Conservation (phyloP, 2,113 vertebrate genomes). For the Scomber colias region DNA sequence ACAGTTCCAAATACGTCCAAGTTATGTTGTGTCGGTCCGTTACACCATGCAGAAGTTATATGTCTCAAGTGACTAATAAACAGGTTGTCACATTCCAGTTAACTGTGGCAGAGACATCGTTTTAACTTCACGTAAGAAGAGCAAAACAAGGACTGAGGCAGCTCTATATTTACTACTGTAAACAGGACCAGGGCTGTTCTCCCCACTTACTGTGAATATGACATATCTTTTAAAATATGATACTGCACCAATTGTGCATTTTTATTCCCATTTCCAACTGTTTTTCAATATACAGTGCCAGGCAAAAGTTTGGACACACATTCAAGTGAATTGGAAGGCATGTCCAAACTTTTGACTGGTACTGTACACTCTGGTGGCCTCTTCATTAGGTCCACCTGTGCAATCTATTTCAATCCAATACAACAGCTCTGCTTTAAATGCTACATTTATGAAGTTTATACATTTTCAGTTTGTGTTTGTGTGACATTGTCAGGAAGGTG, state of each 20-base stretch:
- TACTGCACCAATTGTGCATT: background rate
- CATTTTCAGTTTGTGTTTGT: too few relatives aligned
- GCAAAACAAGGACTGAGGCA: slow-evolving; percentile 18
- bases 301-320: too few relatives aligned
- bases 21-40: slow-evolving; percentile 27
- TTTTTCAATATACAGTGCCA: too few relatives aligned
- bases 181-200: background rate
- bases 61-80: slow-evolving; percentile 73
- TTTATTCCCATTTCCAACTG: background rate
- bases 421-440: too few relatives aligned
- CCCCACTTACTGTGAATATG: background rate
- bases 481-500: too few relatives aligned
- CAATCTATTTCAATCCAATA: too few relatives aligned
- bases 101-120: slow-evolving; percentile 32
- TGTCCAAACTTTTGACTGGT: too few relatives aligned
- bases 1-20: slow-evolving; percentile 46
- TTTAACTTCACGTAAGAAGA: background rate
- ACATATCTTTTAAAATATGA: too few relatives aligned
- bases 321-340: too few relatives aligned
- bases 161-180: background rate
- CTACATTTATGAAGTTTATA: too few relatives aligned
- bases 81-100: slow-evolving; percentile 64
- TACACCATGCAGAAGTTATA: slow-evolving; percentile 32
- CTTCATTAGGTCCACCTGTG: too few relatives aligned
- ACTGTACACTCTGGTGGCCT: too few relatives aligned